Percentiles rank a stretch among this genome's conserved stretches.
phyloP scores from a whole-genome alignment of 35 echinoderm and acorn worm species.

The Patiria miniata region DNA sequence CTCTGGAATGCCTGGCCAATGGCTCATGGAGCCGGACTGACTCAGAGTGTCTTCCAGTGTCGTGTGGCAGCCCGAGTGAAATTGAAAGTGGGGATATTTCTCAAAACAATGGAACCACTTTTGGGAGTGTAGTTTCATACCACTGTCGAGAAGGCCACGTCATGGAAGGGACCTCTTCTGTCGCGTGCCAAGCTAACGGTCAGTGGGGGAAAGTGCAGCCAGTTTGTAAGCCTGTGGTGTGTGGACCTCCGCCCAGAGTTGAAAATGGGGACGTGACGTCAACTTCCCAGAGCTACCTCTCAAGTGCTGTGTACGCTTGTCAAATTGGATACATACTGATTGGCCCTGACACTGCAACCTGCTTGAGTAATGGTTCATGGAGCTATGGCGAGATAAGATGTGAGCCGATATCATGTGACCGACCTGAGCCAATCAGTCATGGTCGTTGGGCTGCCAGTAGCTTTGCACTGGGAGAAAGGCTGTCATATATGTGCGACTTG shows the following conservation, averaged over 20 bases:
- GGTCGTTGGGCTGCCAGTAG: background rate
- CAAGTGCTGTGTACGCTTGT: constrained; percentile 33
- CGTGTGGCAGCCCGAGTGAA: constrained; percentile 9
- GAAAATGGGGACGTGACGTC: constrained; percentile 4
- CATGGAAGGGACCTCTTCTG: constrained; percentile 7
- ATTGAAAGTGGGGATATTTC: constrained; percentile 36
- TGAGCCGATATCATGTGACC: constrained; percentile 17
- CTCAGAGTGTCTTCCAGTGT: constrained; percentile 43
- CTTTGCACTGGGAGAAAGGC: background rate
- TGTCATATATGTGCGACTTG: background rate
- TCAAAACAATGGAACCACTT: background rate
- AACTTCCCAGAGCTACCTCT: background rate
- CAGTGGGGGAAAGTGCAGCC: constrained; percentile 40
- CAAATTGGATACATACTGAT: constrained; percentile 26
- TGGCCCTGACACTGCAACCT: background rate
- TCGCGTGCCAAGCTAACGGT: constrained; percentile 31
- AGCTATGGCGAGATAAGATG: constrained; percentile 15
- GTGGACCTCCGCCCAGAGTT: constrained; percentile 39
- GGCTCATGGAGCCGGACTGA: constrained; percentile 35
- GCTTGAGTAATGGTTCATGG: constrained; percentile 45
- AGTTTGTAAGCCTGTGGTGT: constrained; percentile 32
- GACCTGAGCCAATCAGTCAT: constrained; percentile 15
- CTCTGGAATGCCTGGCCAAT: constrained; percentile 19
- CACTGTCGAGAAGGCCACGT: constrained; percentile 37
- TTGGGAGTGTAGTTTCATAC: constrained; percentile 35